phyloP scores from a whole-genome alignment of 2,113 vertebrate genomes.

The Girardinichthys multiradiatus region DNA sequence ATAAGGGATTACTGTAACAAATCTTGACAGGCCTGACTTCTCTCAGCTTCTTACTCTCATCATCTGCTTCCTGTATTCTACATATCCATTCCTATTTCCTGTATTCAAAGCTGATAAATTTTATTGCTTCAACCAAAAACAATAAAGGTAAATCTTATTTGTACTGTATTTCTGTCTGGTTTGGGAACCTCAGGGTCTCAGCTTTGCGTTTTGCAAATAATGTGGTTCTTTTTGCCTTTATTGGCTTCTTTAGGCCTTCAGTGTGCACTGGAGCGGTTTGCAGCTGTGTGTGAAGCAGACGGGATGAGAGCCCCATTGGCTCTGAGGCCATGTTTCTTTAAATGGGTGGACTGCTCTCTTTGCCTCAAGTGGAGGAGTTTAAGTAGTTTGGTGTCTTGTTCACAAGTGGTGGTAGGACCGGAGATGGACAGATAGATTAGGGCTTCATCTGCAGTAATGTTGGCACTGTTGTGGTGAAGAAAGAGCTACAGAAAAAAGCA shows the following conservation, averaged over 20 bases:
- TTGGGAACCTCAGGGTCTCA: too few species aligned
- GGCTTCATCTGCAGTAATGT: neutral
- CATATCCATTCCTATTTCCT: slow-evolving; percentile 24
- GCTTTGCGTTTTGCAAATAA: too few species aligned
- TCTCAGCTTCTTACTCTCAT: slow-evolving; percentile 27
- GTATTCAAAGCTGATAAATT: slow-evolving; percentile 26
- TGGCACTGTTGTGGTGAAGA: too few species aligned
- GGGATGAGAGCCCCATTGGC: too few species aligned
- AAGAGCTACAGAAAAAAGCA: too few species aligned
- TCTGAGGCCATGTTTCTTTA: too few species aligned
- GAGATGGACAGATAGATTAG: neutral
- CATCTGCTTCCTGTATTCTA: slow-evolving; percentile 39
- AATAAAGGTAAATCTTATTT: slow-evolving; percentile 10
- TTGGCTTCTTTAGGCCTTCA: too few species aligned
- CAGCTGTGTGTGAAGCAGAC: too few species aligned
- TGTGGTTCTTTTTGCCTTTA: too few species aligned
- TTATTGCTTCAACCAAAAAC: slow-evolving; percentile 32
- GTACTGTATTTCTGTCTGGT: slow-evolving; percentile 10
- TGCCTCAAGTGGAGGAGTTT: too few species aligned
- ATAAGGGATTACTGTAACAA: slow-evolving; percentile 61
- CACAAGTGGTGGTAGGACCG: neutral
- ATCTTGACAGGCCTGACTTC: slow-evolving; percentile 39
- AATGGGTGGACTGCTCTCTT: too few species aligned
- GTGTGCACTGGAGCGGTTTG: too few species aligned
- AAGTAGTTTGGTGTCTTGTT: neutral